These are phyloP conservation scores for Excalfactoria chinensis DNA, from an alignment of 2,113 vertebrate species.

Conservation along the genomic window DNA sequence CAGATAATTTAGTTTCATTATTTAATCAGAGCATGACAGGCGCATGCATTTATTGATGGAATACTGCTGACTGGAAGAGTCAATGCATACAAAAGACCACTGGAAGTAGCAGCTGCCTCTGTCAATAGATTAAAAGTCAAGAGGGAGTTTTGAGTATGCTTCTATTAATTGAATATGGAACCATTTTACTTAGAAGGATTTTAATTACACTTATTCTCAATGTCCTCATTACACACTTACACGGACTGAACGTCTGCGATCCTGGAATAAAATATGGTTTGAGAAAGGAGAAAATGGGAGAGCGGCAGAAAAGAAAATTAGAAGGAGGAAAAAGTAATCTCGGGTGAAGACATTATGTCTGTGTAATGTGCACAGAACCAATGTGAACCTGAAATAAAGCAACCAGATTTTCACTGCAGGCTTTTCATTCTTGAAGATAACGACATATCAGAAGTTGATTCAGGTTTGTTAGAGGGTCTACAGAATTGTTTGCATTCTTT, in stretches of 20 bases:
- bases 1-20: not conserved
- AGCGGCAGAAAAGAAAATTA: not conserved
- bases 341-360: not conserved
- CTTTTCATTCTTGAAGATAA: not conserved
- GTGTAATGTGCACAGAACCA: not conserved
- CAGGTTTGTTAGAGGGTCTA: not conserved
- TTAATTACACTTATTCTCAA: constrained; percentile 19
- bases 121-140: constrained; percentile 23
- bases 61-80: constrained; percentile 15
- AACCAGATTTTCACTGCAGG: not conserved
- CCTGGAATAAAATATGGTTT: not conserved
- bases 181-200: constrained; percentile 24
- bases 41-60: constrained; percentile 53
- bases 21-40: constrained; percentile 3
- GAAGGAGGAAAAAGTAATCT: not conserved
- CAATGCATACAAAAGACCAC: constrained; percentile 1
- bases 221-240: not conserved
- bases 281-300: not conserved
- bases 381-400: not conserved
- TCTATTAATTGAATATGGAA: constrained; percentile 37
- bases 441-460: not conserved
- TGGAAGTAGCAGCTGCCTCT: constrained; percentile 17
- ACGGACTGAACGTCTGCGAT: not conserved
- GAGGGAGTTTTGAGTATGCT: constrained; percentile 14
- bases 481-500: not conserved